A percentile compares a stretch with the other conserved stretches of the same genome.
phyloP scores from a whole-genome alignment of 2,113 vertebrate species.

The Dromiciops gliroides region DNA sequence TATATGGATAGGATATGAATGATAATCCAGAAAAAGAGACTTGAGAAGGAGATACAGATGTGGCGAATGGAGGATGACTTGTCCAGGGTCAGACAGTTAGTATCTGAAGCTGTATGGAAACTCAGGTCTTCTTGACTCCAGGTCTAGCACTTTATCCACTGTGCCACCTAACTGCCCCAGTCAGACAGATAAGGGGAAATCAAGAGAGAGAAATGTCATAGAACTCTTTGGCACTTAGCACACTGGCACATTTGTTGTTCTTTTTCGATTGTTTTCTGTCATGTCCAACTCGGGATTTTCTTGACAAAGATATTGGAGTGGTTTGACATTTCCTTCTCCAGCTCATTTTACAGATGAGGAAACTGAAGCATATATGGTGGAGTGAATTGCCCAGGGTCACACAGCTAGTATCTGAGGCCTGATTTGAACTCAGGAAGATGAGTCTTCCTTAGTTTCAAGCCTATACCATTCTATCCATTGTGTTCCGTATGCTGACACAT shows the following conservation, averaged over 20 bases:
- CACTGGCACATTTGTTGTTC: neutral
- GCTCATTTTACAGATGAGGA: neutral
- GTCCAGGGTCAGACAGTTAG: neutral
- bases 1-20: neutral
- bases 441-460: neutral
- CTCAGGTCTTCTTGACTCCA: neutral
- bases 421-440: neutral
- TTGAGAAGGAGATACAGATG: neutral
- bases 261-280: neutral
- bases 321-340: neutral
- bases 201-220: neutral
- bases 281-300: neutral
- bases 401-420: neutral
- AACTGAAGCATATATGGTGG: neutral
- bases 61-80: neutral
- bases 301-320: neutral
- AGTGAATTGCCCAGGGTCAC: neutral
- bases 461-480: too few species aligned
- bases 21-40: neutral
- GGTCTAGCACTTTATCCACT: neutral
- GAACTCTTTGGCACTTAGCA: neutral
- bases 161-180: neutral
- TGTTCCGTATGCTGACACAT: too few species aligned
- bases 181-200: neutral
- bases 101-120: neutral